phyloP scores from a whole-genome alignment of 1,140 invertebrate species.

The Ectropis grisescens region DNA sequence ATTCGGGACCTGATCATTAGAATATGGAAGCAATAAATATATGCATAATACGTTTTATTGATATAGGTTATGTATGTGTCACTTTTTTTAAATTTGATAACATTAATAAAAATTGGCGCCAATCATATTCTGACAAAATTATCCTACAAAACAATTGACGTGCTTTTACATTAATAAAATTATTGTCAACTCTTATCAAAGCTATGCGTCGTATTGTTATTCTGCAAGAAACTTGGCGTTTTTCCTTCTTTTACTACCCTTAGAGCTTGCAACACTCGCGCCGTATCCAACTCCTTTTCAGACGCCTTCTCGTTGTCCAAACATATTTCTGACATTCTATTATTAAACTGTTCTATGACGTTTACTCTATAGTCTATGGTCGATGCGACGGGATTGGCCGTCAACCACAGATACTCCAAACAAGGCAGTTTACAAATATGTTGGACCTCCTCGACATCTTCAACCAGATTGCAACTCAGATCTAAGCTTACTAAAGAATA shows the following conservation, averaged over 20 bases:
- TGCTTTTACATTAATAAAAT: too few species aligned
- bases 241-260: conserved; percentile 71
- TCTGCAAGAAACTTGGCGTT: conserved; percentile 53
- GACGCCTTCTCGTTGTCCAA: conserved; percentile 90
- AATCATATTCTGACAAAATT: too few species aligned
- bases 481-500: conserved; percentile 89
- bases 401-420: conserved; percentile 87
- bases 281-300: conserved; percentile 91
- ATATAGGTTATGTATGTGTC: too few species aligned
- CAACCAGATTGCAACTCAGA: conserved; percentile 88
- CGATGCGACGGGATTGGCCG: conserved; percentile 90
- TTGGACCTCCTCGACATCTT: conserved; percentile 84
- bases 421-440: conserved; percentile 86
- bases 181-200: conserved; percentile 53
- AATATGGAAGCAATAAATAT: too few species aligned
- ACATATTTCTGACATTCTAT: conserved; percentile 81
- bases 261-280: conserved; percentile 89
- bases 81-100: too few species aligned
- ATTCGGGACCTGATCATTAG: too few species aligned
- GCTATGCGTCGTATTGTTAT: conserved; percentile 48
- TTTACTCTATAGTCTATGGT: conserved; percentile 92
- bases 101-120: too few species aligned
- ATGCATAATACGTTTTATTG: too few species aligned
- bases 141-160: too few species aligned
- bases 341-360: conserved; percentile 86